phyloP scores from a whole-genome alignment of 2,113 vertebrate genomes.

The Laticauda colubrina region DNA sequence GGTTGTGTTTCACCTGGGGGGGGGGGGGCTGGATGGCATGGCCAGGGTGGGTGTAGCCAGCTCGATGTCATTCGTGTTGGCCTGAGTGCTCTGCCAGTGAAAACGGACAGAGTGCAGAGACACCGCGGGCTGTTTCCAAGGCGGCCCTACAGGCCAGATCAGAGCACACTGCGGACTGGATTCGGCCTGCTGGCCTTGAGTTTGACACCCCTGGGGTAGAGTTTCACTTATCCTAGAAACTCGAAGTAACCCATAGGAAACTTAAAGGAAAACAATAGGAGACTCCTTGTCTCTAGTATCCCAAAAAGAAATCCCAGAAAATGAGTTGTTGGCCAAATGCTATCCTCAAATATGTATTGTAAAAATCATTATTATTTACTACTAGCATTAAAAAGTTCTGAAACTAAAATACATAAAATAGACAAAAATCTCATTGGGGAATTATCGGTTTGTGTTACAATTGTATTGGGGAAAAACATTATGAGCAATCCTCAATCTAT shows the following conservation, averaged over 20 bases:
- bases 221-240: not conserved
- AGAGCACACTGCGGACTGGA: too few species aligned
- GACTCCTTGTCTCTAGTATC: not conserved
- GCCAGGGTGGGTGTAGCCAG: too few species aligned
- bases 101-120: too few species aligned
- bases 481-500: not conserved
- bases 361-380: not conserved
- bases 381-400: not conserved
- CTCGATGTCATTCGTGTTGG: too few species aligned
- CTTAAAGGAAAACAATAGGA: not conserved
- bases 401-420: not conserved
- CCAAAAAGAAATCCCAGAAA: not conserved
- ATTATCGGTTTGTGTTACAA: not conserved
- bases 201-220: too few species aligned
- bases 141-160: too few species aligned
- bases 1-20: too few species aligned
- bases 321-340: not conserved
- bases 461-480: not conserved
- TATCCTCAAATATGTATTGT: not conserved
- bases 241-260: not conserved
- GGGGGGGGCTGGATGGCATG: too few species aligned
- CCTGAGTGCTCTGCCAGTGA: too few species aligned
- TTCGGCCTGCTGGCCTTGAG: too few species aligned
- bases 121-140: too few species aligned
- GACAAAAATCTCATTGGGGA: not conserved